Evolutionary conservation across 1,140 invertebrate genomes (phyloP).

Genomic region (Callitettix versicolor): DNA sequence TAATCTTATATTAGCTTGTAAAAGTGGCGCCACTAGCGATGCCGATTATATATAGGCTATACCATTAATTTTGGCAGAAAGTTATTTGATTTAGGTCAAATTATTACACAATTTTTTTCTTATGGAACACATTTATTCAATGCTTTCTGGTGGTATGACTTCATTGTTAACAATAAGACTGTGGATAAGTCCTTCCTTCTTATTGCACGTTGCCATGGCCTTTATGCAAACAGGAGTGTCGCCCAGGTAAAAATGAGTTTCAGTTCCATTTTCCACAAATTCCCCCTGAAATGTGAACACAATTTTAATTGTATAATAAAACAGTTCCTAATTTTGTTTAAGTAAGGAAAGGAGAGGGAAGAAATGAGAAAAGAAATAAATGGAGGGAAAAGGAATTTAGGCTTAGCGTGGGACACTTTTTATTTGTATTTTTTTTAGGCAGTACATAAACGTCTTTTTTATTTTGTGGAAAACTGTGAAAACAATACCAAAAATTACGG

Average conservation of each 20-base stretch:
- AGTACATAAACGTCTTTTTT: background rate
- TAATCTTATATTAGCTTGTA: too few species aligned
- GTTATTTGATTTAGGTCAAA: too few species aligned
- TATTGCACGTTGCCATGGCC: slow-evolving; percentile 42
- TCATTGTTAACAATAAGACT: slow-evolving; percentile 36
- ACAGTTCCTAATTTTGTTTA: too few species aligned
- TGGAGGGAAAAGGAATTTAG: background rate
- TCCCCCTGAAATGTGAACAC: slow-evolving; percentile 46
- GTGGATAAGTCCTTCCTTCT: slow-evolving; percentile 40
- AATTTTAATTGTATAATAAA: background rate
- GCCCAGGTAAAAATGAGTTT: slow-evolving; percentile 58
- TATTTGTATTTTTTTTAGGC: background rate
- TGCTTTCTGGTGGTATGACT: slow-evolving; percentile 20
- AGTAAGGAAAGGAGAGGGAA: background rate
- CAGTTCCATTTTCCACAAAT: slow-evolving; percentile 72
- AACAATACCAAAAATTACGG: background rate
- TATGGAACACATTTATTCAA: too few species aligned
- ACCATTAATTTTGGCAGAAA: too few species aligned
- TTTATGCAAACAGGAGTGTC: slow-evolving; percentile 45
- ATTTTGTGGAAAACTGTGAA: background rate
- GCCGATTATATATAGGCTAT: too few species aligned
- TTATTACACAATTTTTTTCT: too few species aligned
- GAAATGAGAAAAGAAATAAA: background rate
- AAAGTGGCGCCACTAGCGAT: too few species aligned
- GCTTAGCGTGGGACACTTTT: too few species aligned